Conservation (phyloP, 2,888 invertebrate species). For the Coleophora flavipennella region DNA sequence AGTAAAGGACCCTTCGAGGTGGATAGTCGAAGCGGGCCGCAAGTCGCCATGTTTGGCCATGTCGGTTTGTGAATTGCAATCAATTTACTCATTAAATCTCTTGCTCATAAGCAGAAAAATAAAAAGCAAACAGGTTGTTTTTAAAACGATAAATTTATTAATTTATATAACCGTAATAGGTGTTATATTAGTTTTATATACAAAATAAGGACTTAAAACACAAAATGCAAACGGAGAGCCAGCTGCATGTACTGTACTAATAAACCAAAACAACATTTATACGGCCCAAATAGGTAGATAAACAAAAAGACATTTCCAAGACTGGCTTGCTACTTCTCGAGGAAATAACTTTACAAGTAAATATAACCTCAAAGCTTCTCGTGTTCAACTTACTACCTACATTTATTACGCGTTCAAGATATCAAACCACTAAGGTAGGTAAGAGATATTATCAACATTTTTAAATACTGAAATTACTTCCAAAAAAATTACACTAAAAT, state of each 20-base stretch:
- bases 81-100: no score
- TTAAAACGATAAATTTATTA: constrained; percentile 69
- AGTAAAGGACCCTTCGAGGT: no score
- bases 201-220: constrained; percentile 61
- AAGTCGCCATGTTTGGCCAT: no score
- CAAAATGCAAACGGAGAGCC: constrained; percentile 63
- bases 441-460: constrained; percentile 44
- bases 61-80: no score
- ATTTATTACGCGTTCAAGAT: constrained; percentile 44
- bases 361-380: constrained; percentile 36
- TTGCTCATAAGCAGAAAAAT: no score
- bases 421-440: constrained; percentile 31
- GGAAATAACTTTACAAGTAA: constrained; percentile 21
- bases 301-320: constrained; percentile 7
- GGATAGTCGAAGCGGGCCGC: no score
- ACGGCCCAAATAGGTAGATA: constrained; percentile 4
- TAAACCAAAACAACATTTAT: constrained; percentile 16
- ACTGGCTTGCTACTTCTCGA: constrained; percentile 22
- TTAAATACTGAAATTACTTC: constrained; percentile 61
- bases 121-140: constrained; percentile 22
- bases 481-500: constrained; percentile 47
- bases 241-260: constrained; percentile 24
- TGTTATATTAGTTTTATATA: constrained; percentile 70
- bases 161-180: constrained; percentile 62
- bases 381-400: constrained; percentile 41